phyloP scores from a whole-genome alignment of 2,113 vertebrate genomes.

The Oceanodroma tethys region DNA sequence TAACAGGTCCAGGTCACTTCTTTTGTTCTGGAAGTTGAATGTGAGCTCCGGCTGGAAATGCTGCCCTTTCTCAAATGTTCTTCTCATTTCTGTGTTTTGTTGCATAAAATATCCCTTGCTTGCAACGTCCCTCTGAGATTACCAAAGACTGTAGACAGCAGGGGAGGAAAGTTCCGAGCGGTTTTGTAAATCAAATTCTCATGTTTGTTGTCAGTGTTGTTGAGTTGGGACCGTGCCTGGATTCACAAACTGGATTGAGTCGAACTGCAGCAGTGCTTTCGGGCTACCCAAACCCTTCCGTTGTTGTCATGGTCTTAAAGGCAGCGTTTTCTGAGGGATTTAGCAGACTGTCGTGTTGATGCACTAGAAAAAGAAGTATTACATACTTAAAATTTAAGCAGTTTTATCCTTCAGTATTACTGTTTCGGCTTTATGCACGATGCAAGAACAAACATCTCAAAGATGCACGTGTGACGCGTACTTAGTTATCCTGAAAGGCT shows the following conservation, averaged over 20 bases:
- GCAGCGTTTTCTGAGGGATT: neutral
- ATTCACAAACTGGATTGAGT: neutral
- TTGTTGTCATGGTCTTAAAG: neutral
- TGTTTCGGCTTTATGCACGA: neutral
- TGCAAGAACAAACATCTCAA: neutral
- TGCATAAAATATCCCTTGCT: neutral
- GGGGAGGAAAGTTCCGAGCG: neutral
- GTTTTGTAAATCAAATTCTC: neutral
- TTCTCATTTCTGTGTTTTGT: neutral
- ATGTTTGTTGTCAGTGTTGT: neutral
- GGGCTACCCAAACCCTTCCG: neutral
- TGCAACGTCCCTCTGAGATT: neutral
- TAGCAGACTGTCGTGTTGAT: neutral
- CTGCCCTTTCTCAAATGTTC: neutral
- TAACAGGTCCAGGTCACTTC: neutral
- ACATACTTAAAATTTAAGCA: rapidly evolving
- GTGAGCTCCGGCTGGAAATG: neutral
- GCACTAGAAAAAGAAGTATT: neutral
- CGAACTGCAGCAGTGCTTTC: rapidly evolving
- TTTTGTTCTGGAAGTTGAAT: neutral
- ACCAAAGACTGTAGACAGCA: constrained; percentile 14
- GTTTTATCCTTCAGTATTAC: neutral
- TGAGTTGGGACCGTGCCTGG: neutral
- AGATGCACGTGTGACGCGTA: neutral
- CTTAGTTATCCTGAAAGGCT: neutral